A percentile compares a stretch with the other conserved stretches of the same genome.
These are phyloP conservation scores for Belgica antarctica DNA, from an alignment of 2,888 invertebrate genomes.

Conservation along the genomic window DNA sequence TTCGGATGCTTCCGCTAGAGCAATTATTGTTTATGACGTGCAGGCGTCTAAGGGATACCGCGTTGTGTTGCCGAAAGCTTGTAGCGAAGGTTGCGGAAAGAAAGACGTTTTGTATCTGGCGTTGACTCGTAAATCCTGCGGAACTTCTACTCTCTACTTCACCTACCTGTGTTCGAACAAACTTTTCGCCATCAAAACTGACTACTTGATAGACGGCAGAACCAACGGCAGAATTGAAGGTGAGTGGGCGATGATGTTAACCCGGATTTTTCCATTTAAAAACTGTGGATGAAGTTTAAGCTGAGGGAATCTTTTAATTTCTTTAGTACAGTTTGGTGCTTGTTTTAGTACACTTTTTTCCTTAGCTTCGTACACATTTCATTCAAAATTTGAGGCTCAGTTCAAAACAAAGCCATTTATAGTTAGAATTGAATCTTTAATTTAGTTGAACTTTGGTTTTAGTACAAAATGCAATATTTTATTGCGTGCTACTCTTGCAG, in stretches of 20 bases:
- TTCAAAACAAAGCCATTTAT: too few relatives aligned
- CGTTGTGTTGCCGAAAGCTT: slow-evolving; percentile 62
- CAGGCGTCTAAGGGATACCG: slow-evolving; percentile 63
- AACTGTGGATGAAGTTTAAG: too few relatives aligned
- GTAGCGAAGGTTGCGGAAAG: slow-evolving; percentile 57
- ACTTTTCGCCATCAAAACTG: slow-evolving; percentile 64
- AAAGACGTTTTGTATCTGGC: slow-evolving; percentile 67
- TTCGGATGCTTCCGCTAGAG: slow-evolving; percentile 67
- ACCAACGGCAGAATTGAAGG: slow-evolving; percentile 57
- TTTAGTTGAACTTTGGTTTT: background rate
- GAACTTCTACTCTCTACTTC: slow-evolving; percentile 61
- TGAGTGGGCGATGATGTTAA: too few relatives aligned
- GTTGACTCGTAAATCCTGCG: slow-evolving; percentile 60
- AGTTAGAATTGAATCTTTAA: background rate
- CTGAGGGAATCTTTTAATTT: too few relatives aligned
- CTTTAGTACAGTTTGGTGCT: too few relatives aligned
- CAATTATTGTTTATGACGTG: slow-evolving; percentile 67
- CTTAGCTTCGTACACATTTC: too few relatives aligned
- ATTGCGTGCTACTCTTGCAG: too few relatives aligned
- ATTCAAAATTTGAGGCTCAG: too few relatives aligned
- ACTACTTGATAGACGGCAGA: slow-evolving; percentile 61
- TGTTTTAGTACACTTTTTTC: too few relatives aligned
- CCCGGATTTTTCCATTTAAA: too few relatives aligned
- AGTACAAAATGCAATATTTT: too few relatives aligned
- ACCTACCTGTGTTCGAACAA: slow-evolving; percentile 64